Evolutionary conservation across 2,113 vertebrate genomes (phyloP), one percentile per base, ranked within the genome.

Genomic region (Dissostichus mawsoni): DNA sequence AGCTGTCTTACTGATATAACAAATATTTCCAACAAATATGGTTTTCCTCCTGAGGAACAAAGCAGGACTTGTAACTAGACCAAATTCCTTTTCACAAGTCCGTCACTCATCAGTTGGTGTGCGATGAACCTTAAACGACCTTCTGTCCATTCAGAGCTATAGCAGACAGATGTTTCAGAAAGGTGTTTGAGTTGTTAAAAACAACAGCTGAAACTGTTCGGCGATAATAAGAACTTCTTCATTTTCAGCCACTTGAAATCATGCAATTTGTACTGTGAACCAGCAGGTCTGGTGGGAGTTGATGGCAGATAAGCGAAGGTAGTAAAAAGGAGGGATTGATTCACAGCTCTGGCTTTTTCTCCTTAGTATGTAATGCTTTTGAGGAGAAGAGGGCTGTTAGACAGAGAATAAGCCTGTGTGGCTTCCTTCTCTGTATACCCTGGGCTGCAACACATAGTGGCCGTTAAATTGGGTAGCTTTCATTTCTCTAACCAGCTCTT

Each of bases 131-230:
- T 74, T 8, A 50, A 18, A 72, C 13, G 5, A 87, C 16, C 14
- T 66, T 55, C 23, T 20, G 25, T 47, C 17, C 41, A 3, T 12
- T 50, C 6, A 25, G 48, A 52, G 50, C 57, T 48, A 11, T 16
- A 2, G 29, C 12, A 5, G 29, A 74, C 11, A 59, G 53, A 76
- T 2, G 23, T 70, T 45, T 66, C 23, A 47, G 65, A 62, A 56
- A 61, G 41, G 33, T 20, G 53, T 84, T 20, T 70, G 58, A 62
- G 11, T 52, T 76, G 48, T 66, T 58, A 48, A 50, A 11, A 76
- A 78, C 20, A 58, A 62, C 71, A 68, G 25, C 25, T 61, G 48
- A 9, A 53, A 51, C 25, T 25, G 47, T 63, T 53, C 45, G 57
- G n/a, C 41, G 29, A 55, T 58, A 47, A 1, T 10, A 4, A 50